These are phyloP conservation scores for Cotesia congregata DNA, from an alignment of 2,888 invertebrate species.

Conservation along the genomic window DNA sequence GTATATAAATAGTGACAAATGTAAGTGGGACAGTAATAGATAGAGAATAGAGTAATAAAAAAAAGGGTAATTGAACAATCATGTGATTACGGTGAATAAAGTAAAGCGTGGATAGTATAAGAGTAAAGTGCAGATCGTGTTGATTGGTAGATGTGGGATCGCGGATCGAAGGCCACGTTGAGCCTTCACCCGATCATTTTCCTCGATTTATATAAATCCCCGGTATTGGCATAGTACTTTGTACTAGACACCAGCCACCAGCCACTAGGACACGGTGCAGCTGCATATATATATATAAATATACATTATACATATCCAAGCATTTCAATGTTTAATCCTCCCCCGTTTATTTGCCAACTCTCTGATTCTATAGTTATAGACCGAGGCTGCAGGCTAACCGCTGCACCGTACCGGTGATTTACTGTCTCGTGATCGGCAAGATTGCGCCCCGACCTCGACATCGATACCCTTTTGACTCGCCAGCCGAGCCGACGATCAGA, in stretches of 20 bases:
- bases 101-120: background rate
- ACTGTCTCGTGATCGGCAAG: conserved; percentile 36
- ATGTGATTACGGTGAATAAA: conserved; percentile 1
- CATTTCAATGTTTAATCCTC: conserved; percentile 3
- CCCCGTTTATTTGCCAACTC: conserved; percentile 16
- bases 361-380: background rate
- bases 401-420: conserved; percentile 29
- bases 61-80: background rate
- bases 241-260: no score
- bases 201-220: conserved; percentile 29
- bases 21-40: background rate
- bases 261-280: no score
- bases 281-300: no score
- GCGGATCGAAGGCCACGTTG: conserved; percentile 24
- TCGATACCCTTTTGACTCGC: conserved; percentile 48
- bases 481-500: conserved; percentile 42
- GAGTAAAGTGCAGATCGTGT: background rate
- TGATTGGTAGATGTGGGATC: background rate
- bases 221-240: background rate
- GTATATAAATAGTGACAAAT: background rate
- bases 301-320: background rate
- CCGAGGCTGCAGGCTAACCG: background rate
- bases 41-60: background rate
- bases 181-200: conserved; percentile 38
- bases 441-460: conserved; percentile 39